Conservation (phyloP, 2,113 vertebrate genomes). For the Mungos mungo region DNA sequence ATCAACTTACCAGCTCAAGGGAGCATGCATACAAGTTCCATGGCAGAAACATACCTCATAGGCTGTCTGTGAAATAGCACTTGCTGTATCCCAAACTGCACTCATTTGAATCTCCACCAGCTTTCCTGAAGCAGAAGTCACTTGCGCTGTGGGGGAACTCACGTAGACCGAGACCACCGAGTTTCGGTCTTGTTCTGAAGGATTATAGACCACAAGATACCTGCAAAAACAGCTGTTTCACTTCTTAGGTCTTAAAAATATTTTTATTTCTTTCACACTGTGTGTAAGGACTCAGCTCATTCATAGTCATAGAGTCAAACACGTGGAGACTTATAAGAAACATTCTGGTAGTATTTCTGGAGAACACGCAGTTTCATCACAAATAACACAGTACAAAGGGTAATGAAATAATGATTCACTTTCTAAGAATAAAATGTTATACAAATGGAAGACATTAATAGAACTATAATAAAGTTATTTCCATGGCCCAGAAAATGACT, state of each 20-base stretch:
- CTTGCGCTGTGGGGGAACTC: slow-evolving; percentile 83
- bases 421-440: background rate
- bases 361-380: background rate
- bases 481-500: background rate
- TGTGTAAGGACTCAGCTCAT: background rate
- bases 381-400: background rate
- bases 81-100: slow-evolving; percentile 89
- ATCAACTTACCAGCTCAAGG: background rate
- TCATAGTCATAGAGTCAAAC: background rate
- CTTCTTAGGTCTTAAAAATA: background rate
- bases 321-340: background rate
- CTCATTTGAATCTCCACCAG: slow-evolving; percentile 88
- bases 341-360: slow-evolving; percentile 41
- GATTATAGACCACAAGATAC: slow-evolving; percentile 90
- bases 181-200: slow-evolving; percentile 88
- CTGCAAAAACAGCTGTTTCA: slow-evolving; percentile 82
- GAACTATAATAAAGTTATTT: background rate
- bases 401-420: background rate
- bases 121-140: slow-evolving; percentile 85
- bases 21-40: background rate
- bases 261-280: background rate
- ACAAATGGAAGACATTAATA: background rate
- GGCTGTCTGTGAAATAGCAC: slow-evolving; percentile 81
- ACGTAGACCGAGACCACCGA: slow-evolving; percentile 88
- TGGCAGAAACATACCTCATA: slow-evolving; percentile 87